Evolutionary conservation across 2,797 vertebrate genomes (phyloP).

Genomic region (Characodon lateralis): DNA sequence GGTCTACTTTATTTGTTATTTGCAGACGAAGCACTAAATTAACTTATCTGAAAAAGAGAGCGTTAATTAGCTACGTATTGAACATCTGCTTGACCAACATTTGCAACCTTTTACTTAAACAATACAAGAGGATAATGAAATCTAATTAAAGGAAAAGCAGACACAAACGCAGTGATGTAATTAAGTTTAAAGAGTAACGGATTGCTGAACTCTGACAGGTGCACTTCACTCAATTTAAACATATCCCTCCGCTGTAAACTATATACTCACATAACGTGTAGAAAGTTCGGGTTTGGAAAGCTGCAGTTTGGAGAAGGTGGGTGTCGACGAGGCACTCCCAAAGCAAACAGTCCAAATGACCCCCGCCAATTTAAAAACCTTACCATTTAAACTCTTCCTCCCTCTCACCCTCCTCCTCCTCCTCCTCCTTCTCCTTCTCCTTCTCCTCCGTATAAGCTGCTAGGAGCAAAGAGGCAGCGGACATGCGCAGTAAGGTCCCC

Average conservation of each 20-base stretch:
- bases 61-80: too few relatives aligned
- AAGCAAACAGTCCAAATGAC: conserved; percentile 82
- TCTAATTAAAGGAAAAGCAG: neutral
- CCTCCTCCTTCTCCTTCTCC: neutral
- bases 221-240: conserved; percentile 16
- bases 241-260: neutral
- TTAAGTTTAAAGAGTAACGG: neutral
- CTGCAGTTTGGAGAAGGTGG: conserved; percentile 69
- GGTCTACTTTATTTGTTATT: neutral
- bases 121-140: neutral
- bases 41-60: neutral
- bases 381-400: conserved; percentile 78
- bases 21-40: neutral
- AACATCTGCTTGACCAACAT: too few relatives aligned
- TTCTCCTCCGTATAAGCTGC: neutral
- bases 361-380: conserved; percentile 52
- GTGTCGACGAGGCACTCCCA: conserved; percentile 76
- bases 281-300: conserved; percentile 60
- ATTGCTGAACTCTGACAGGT: conserved; percentile 41
- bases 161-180: neutral
- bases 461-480: conserved; percentile 37
- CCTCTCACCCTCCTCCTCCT: conserved; percentile 42
- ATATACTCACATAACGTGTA: conserved; percentile 74
- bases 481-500: conserved; percentile 56
- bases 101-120: neutral